Conservation (phyloP, 2,888 invertebrate genomes). For the Eudasyphora cyanicolor region DNA sequence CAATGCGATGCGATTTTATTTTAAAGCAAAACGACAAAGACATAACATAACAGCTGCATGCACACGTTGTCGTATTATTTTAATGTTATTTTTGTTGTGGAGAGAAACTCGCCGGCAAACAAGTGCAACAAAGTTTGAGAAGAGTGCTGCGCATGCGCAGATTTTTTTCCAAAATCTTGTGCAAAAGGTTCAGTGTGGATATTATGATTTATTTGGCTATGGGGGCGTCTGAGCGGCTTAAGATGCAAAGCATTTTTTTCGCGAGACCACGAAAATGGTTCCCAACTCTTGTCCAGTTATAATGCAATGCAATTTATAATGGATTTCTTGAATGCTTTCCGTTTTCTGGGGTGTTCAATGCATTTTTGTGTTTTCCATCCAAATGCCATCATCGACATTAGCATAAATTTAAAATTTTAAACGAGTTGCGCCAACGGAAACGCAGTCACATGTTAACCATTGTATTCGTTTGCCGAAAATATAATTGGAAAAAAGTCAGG, state of each 20-base stretch:
- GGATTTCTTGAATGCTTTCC: too few relatives aligned
- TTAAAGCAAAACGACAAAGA: conserved; percentile 38
- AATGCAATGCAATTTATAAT: conserved; percentile 53
- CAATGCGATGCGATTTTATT: conserved; percentile 2
- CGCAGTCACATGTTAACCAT: too few relatives aligned
- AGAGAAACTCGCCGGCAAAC: not conserved
- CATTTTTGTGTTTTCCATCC: too few relatives aligned
- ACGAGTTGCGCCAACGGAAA: too few relatives aligned
- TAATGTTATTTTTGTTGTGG: conserved; percentile 33
- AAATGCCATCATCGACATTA: not conserved
- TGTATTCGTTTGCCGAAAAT: too few relatives aligned
- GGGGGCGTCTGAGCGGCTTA: not conserved
- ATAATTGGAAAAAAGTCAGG: too few relatives aligned
- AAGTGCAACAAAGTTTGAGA: not conserved
- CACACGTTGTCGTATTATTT: conserved; percentile 62
- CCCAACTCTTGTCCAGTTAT: not conserved
- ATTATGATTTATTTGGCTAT: not conserved
- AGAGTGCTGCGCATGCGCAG: not conserved
- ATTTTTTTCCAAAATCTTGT: too few relatives aligned
- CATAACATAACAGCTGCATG: conserved; percentile 56
- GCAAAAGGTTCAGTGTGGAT: not conserved
- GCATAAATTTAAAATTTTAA: not conserved
- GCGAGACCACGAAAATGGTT: not conserved
- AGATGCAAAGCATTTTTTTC: not conserved
- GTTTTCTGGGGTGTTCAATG: too few relatives aligned